Base-by-base conservation (phyloP, 1,140 invertebrate genomes). In the Glossosoma conforme region DNA sequence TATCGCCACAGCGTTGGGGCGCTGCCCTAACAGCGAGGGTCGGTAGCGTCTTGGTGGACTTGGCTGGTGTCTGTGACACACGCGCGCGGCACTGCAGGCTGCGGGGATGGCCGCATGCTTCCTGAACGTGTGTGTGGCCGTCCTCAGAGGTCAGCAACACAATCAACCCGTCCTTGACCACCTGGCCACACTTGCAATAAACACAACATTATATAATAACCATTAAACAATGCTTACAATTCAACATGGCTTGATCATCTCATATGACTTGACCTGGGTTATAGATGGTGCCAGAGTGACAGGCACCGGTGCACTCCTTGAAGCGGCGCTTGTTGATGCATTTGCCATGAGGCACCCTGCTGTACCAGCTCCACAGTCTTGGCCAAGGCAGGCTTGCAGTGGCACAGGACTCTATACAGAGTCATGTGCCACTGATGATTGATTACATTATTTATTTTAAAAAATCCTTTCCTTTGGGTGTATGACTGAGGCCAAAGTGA, bases 221-320 rank as follows among this genome's bases (percentile, higher is more conserved):
- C n/a, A n/a, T n/a, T n/a, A n/a, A n/a, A n/a, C n/a, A n/a, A n/a
- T n/a, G n/a, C n/a, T n/a, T n/a, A n/a, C n/a, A n/a, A n/a, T n/a
- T n/a, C n/a, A n/a, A n/a, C n/a, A n/a, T n/a, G n/a, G n/a, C n/a
- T n/a, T n/a, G n/a, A n/a, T n/a, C n/a, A n/a, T n/a, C n/a, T 28
- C n/a, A 28, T 28, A 8, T 20, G 10, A 68, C 68, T 75, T 65
- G n/a, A 83, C 82, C 65, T 56, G 66, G 66, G 58, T 82, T 81
- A 45, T 80, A 87, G n/a, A 74, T 64, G 0, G 82, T 81, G 13
- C 77, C 77, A 1, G 85, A 85, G 50, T 76, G 65, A 60, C 86
- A 88, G 14, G 65, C 62, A 4, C 86, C 86, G 21, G 70, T 63
- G 54, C 86, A 88, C 61, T 86, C 78, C 4, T 74, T 79, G 50